Percentiles rank a stretch among this genome's conserved stretches.
Evolutionary conservation across 2,888 invertebrate genomes (phyloP).

Genomic region (Boloria selene): DNA sequence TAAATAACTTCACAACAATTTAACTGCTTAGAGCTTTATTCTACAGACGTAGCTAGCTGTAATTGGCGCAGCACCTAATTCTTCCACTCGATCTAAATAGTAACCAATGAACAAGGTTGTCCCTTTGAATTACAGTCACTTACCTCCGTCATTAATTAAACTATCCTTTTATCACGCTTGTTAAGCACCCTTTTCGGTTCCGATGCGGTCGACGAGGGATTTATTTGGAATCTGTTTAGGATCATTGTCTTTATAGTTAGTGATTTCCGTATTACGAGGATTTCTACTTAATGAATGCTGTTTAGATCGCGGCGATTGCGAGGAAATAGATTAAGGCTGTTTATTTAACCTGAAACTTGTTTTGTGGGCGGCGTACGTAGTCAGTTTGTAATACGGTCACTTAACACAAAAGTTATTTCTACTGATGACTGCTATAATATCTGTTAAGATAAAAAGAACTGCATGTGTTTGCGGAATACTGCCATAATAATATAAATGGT

Average conservation of each 20-base stretch:
- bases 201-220: conserved; percentile 36
- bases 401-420: not conserved
- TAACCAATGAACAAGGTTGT: conserved; percentile 28
- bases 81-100: conserved; percentile 26
- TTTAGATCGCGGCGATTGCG: conserved; percentile 39
- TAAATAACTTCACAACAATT: no score
- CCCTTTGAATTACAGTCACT: conserved; percentile 33
- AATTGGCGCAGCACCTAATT: conserved; percentile 12
- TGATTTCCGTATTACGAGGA: conserved; percentile 39
- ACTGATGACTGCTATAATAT: no score
- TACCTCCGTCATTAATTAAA: conserved; percentile 37
- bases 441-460: no score
- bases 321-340: conserved; percentile 34
- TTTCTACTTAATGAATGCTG: conserved; percentile 40
- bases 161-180: conserved; percentile 40
- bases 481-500: no score
- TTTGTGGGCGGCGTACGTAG: conserved; percentile 4
- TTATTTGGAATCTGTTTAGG: conserved; percentile 41
- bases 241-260: conserved; percentile 42
- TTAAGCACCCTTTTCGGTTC: conserved; percentile 37
- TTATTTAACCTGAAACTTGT: conserved; percentile 36
- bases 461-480: no score
- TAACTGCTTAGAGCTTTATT: not conserved
- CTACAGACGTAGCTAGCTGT: not conserved
- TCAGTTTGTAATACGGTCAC: not conserved